Base-by-base conservation (phyloP, 53 echinoderm and acorn worm species). In the Holothuria scabra region DNA sequence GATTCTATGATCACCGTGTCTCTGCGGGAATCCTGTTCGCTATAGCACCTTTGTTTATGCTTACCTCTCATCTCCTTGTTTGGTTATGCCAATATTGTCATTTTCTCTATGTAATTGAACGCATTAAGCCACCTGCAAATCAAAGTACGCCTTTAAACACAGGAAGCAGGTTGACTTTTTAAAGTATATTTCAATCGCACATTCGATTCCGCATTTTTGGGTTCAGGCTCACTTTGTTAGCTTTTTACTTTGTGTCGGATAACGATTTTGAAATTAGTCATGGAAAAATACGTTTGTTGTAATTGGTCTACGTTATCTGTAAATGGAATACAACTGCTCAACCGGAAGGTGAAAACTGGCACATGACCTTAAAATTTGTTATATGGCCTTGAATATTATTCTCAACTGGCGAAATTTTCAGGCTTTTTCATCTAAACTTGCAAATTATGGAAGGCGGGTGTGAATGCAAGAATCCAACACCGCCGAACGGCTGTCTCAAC, bases 201-300 rank as follows among this genome's bases (percentile, higher is more conserved):
- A 52, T 52, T 52, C 52, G 52, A 52, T 52, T 52, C 52, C 52
- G 52, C 52, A 52, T 52, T 52, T 52, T 14, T 52, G 52, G 52
- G 18, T 52, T 52, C 52, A 52, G 52, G 52, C 52, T 18, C 52
- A 52, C 52, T 52, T 52, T 52, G 52, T 52, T 18, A 52, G 52
- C 52, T 16, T 52, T 52, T 18, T 52, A 52, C 52, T 52, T 52
- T 52, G 52, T 52, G 52, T 52, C 52, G 52, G 49, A 56, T 78
- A 78, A 78, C 78, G 78, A 78, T 78, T 78, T 78, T 78, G 78
- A 58, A 78, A 78, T 78, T 78, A 78, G 78, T 58, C 78, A 78
- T 78, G 57, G 78, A 56, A 78, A 78, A 58, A 56, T 78, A 78
- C 78, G 78, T 78, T 26, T 57, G 48, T 52, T 28, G 78, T 56